Evolutionary conservation across 1,140 invertebrate genomes (phyloP).

Genomic region (Solenopsis invicta): DNA sequence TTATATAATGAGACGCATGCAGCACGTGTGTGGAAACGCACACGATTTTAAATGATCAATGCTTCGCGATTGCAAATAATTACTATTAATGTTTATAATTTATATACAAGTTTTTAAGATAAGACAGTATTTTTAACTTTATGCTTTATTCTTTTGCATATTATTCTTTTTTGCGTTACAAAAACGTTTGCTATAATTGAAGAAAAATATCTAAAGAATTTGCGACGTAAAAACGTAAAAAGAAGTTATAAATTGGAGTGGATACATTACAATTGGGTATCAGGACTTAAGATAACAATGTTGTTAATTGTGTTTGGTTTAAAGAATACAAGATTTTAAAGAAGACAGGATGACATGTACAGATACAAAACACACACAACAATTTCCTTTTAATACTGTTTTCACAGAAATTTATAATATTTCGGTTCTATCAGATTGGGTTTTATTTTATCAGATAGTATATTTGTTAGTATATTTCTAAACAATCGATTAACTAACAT

Average conservation of each 20-base stretch:
- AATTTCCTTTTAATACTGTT: not conserved
- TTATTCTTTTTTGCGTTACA: not conserved
- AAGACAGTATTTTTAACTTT: not conserved
- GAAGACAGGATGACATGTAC: too few species aligned
- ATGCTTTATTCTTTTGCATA: not conserved
- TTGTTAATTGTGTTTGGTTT: not conserved
- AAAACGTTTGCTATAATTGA: not conserved
- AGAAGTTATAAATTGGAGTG: not conserved
- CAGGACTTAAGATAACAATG: not conserved
- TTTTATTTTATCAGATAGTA: too few species aligned
- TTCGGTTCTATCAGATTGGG: not conserved
- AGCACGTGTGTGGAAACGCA: not conserved
- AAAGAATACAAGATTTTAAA: not conserved
- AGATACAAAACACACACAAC: not conserved
- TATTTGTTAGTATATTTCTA: too few species aligned
- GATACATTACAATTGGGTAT: not conserved
- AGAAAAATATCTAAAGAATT: not conserved
- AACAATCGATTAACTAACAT: too few species aligned
- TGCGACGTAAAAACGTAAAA: not conserved
- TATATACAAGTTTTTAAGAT: not conserved
- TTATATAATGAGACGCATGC: slow-evolving; percentile 4
- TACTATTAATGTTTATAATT: not conserved
- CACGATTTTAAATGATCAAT: not conserved
- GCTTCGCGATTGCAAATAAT: not conserved
- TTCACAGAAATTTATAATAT: not conserved